These are phyloP conservation scores for Cristatella mucedo DNA, from an alignment of 2,888 invertebrate species.

Conservation along the genomic window DNA sequence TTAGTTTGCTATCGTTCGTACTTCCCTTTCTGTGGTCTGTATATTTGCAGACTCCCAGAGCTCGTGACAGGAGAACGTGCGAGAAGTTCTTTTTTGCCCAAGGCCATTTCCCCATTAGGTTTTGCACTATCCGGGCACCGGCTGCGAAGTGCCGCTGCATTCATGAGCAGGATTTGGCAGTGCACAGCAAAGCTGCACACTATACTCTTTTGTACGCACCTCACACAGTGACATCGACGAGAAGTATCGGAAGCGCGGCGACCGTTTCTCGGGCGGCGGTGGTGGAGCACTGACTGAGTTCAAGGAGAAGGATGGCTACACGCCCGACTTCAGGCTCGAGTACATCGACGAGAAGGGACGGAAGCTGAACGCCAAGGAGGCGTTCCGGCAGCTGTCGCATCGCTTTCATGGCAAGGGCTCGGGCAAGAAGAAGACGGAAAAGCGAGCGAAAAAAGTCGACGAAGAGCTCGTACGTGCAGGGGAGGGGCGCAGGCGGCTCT, in stretches of 20 bases:
- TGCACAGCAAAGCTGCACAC: too few species aligned
- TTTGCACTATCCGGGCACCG: too few species aligned
- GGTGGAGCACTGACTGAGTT: slow-evolving; percentile 72
- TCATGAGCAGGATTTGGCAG: too few species aligned
- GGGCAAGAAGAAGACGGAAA: slow-evolving; percentile 93
- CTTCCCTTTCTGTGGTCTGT: too few species aligned
- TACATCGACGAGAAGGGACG: slow-evolving; percentile 94
- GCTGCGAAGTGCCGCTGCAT: too few species aligned
- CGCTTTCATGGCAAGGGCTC: slow-evolving; percentile 99
- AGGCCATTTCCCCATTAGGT: too few species aligned
- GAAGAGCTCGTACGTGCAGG: slow-evolving; percentile 73
- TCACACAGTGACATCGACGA: slow-evolving; percentile 35
- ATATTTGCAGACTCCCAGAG: too few species aligned
- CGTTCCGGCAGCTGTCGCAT: slow-evolving; percentile 80
- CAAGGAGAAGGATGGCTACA: slow-evolving; percentile 72
- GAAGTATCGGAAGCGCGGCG: slow-evolving; percentile 29
- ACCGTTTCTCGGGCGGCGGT: slow-evolving; percentile 12
- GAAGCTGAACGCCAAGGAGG: slow-evolving; percentile 80
- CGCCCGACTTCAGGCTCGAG: slow-evolving; percentile 82
- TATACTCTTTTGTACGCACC: too few species aligned
- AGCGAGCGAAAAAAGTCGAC: slow-evolving; percentile 77
- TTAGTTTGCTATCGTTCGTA: too few species aligned
- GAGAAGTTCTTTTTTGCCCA: too few species aligned
- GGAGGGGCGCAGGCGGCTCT: too few species aligned
- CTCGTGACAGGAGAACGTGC: too few species aligned